phyloP scores from a whole-genome alignment of 2,888 invertebrate species.

The Ectemnius cavifrons region DNA sequence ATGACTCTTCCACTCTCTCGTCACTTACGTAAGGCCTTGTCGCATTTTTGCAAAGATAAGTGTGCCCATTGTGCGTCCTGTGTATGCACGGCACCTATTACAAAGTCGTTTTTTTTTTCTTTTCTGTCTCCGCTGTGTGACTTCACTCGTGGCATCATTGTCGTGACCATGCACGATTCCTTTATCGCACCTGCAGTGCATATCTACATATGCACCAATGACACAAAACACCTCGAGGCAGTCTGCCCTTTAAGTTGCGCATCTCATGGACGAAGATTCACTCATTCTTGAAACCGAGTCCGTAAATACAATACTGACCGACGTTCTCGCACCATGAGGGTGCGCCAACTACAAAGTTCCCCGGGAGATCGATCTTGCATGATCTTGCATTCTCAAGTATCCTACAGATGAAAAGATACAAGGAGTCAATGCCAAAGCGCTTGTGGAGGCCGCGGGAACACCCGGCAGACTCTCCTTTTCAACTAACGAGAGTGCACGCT shows the following conservation, averaged over 20 bases:
- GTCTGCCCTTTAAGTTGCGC: not conserved
- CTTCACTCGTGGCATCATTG: constrained; percentile 11
- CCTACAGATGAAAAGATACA: not conserved
- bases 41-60: not conserved
- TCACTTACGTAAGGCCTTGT: constrained; percentile 2
- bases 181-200: constrained; percentile 26
- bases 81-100: not conserved
- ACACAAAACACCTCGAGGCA: constrained; percentile 19
- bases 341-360: not conserved
- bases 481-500: no score
- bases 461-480: no score
- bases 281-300: not conserved
- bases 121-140: constrained; percentile 23
- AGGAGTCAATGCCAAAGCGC: not conserved
- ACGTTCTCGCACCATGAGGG: not conserved
- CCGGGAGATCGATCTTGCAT: not conserved
- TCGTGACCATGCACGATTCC: constrained; percentile 21
- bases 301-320: not conserved
- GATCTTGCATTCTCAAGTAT: not conserved
- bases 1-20: not conserved
- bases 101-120: not conserved
- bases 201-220: constrained; percentile 7
- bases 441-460: not conserved
- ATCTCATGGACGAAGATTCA: not conserved
- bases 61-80: not conserved